Percentiles rank a stretch among this genome's conserved stretches.
phyloP scores from a whole-genome alignment of 2,888 invertebrate species.

The Limnephilus rhombicus region DNA sequence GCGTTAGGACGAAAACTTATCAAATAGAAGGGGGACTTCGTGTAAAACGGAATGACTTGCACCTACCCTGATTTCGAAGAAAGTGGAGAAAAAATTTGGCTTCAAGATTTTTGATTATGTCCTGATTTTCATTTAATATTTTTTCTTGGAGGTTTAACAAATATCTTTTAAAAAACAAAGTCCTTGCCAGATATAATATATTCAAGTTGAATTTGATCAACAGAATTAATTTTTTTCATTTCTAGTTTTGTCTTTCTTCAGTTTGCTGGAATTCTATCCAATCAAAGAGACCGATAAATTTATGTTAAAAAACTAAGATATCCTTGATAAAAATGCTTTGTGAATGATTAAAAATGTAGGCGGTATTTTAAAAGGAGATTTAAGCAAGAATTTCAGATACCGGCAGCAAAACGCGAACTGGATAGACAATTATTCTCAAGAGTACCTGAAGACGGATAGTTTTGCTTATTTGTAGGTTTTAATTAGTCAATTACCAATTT shows the following conservation, averaged over 20 bases:
- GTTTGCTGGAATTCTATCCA: not conserved
- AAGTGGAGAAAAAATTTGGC: not conserved
- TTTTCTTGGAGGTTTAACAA: not conserved
- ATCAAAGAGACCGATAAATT: slow-evolving; percentile 32
- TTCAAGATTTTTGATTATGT: not conserved
- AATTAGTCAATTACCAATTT: not conserved
- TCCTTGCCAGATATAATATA: not conserved
- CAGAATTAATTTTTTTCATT: not conserved
- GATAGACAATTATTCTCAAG: not conserved
- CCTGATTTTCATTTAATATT: not conserved
- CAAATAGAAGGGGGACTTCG: not conserved
- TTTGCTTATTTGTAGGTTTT: not conserved
- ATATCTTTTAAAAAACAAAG: not conserved
- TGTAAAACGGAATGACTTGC: not conserved
- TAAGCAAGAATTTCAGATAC: not conserved
- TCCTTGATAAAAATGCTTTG: slow-evolving; percentile 34
- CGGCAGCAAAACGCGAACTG: not conserved
- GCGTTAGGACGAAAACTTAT: not conserved
- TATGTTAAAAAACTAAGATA: not conserved
- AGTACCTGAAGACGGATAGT: not conserved
- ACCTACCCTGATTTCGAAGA: not conserved
- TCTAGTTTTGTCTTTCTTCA: not conserved
- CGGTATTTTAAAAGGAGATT: slow-evolving; percentile 14
- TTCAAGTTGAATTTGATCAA: not conserved
- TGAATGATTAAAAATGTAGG: not conserved